Evolutionary conservation across 2,797 vertebrate genomes (phyloP), one percentile per base, ranked within the genome.

Genomic region (Scyliorhinus canicula): DNA sequence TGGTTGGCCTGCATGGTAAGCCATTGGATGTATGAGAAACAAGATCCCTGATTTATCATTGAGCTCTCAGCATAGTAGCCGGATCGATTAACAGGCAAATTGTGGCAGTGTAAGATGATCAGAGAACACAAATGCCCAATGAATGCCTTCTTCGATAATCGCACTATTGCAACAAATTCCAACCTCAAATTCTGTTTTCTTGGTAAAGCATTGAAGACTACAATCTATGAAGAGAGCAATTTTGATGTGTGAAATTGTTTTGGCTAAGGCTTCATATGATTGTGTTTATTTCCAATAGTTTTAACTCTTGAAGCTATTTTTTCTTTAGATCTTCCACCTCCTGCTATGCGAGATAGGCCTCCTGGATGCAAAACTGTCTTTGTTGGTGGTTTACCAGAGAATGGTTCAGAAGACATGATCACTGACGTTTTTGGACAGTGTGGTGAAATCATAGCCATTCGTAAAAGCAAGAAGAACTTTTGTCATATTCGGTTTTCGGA

Each of bases 391-490:
- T 97, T 99, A 74, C 99, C 99, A 0, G 99, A 99, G 96, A 99
- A 99, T 0, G 97, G 97, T 5, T 98, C 97, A 0, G 99, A 99
- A 96, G 98, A 99, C 96, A 98, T 98, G 95, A 98, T 99, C 50
- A 97, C 98, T 96, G 99, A 99, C 95, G 97, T 99, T 95, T 99
- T 99, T 2, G 99, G 98, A 69, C 98, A 98, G 96, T 99, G 99
- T 1, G 99, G 99, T 0, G 98, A 98, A 1, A 99, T 99, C 97
- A 98, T 98, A 7, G 98, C 98, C 55, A 98, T 99, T 96, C 98
- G 99, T 63, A 99, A 99, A 96, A 99, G 99, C 97, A 99, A 99
- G 97, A 99, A 99, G 96, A 99, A 99, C 95, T 99, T 99, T 97
- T 99, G 98, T 96, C 99, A 99, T 90, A 99, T 99, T 96, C 97